Evolutionary conservation across 1,140 invertebrate genomes (phyloP).

Genomic region (Pseudoatta argentina): DNA sequence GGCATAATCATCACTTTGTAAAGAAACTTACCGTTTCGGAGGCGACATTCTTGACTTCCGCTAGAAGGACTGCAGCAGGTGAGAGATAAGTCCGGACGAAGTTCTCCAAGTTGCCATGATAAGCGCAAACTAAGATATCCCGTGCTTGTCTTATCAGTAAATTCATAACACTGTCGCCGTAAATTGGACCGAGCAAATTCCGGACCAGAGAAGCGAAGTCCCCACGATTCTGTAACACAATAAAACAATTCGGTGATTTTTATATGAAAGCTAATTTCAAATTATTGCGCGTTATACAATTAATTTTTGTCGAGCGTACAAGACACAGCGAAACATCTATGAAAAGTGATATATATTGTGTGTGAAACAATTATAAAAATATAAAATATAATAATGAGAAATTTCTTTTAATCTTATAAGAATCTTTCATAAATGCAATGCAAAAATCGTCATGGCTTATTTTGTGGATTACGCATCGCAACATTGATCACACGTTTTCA

Average conservation of each 20-base stretch:
- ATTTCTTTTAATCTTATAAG: neutral
- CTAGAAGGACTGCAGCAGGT: conserved; percentile 88
- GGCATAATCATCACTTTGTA: conserved; percentile 21
- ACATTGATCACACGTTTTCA: conserved; percentile 82
- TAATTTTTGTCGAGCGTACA: neutral
- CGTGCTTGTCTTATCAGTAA: conserved; percentile 89
- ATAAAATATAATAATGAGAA: neutral
- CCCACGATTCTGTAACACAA: conserved; percentile 83
- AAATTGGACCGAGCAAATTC: conserved; percentile 88
- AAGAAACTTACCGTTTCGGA: conserved; percentile 81
- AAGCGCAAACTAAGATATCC: conserved; percentile 89
- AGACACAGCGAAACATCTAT: neutral
- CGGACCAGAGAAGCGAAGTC: conserved; percentile 88
- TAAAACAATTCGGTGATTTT: neutral
- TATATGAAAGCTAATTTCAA: neutral
- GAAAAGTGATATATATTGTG: neutral
- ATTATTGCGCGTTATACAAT: neutral
- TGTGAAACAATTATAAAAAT: neutral
- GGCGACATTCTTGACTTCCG: conserved; percentile 83
- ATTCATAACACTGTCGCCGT: conserved; percentile 87
- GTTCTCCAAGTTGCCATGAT: conserved; percentile 88
- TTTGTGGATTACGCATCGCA: neutral
- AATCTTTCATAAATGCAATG: conserved; percentile 5
- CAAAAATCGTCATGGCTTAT: neutral
- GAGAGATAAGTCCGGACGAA: conserved; percentile 89